Percentiles rank a stretch among this genome's conserved stretches.
phyloP scores from a whole-genome alignment of 2,113 vertebrate species.

The Perognathus longimembris region DNA sequence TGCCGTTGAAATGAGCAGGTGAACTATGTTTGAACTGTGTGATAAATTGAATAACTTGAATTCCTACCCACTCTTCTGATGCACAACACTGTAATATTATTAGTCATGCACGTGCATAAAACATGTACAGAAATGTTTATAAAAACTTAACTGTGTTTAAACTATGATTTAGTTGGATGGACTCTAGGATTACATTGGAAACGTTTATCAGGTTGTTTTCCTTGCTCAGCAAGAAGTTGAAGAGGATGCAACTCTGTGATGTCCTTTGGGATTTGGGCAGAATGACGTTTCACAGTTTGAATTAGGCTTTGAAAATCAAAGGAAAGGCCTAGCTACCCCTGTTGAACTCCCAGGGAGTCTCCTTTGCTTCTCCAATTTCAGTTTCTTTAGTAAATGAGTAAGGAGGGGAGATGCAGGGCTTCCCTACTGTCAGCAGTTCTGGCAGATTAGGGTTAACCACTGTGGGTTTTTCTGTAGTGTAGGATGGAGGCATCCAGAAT shows the following conservation, averaged over 20 bases:
- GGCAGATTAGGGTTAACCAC: background rate
- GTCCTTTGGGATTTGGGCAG: background rate
- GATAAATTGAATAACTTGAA: constrained; percentile 81
- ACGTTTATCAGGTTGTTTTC: constrained; percentile 48
- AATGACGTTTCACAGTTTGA: background rate
- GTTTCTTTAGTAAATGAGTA: constrained; percentile 9
- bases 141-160: constrained; percentile 63
- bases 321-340: background rate
- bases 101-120: constrained; percentile 54
- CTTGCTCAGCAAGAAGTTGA: background rate
- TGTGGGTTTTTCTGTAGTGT: background rate
- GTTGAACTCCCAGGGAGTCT: background rate
- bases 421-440: background rate
- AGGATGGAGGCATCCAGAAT: background rate
- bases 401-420: background rate
- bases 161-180: constrained; percentile 47
- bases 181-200: constrained; percentile 46
- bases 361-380: constrained; percentile 51
- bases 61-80: constrained; percentile 80
- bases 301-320: constrained; percentile 57
- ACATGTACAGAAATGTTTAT: constrained; percentile 45
- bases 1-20: constrained; percentile 68
- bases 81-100: constrained; percentile 50
- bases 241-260: background rate
- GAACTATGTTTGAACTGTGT: constrained; percentile 83